Evolutionary conservation across 2,888 invertebrate genomes (phyloP).

Genomic region (Ceraclea dissimilis): DNA sequence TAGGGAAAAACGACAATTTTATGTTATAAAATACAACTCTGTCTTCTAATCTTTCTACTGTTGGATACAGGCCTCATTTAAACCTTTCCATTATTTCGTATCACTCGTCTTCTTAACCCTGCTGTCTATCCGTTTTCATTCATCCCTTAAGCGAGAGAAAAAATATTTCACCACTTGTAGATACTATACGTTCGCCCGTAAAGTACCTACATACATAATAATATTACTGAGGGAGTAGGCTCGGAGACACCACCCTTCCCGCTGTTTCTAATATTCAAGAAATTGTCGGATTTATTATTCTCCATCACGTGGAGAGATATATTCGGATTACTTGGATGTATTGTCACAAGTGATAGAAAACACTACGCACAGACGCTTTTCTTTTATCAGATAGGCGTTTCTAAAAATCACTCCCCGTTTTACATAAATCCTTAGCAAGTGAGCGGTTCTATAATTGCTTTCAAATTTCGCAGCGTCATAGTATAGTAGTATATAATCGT

Average conservation of each 20-base stretch:
- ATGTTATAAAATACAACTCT: no score
- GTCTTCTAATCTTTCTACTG: no score
- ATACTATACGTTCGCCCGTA: background rate
- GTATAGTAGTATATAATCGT: no score
- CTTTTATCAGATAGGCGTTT: background rate
- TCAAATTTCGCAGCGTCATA: no score
- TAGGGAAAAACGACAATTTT: no score
- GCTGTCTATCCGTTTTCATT: no score
- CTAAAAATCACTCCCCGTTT: no score
- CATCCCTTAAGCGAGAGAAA: background rate
- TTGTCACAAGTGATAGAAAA: slow-evolving; percentile 8
- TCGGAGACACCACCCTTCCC: slow-evolving; percentile 2
- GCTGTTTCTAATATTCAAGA: slow-evolving; percentile 6
- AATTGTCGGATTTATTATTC: slow-evolving; percentile 11
- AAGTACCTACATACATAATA: background rate
- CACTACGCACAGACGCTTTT: slow-evolving; percentile 1
- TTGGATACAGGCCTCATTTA: no score
- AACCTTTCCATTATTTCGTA: no score
- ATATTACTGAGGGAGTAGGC: background rate
- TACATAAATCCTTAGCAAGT: slow-evolving; percentile 4
- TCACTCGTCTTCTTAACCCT: no score
- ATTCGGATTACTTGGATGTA: slow-evolving; percentile 8
- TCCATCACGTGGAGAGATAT: slow-evolving; percentile 7
- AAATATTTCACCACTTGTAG: background rate
- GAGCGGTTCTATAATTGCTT: no score